These are phyloP conservation scores for Dryoscopus gambensis DNA, from an alignment of 2,113 vertebrate genomes.

Conservation along the genomic window DNA sequence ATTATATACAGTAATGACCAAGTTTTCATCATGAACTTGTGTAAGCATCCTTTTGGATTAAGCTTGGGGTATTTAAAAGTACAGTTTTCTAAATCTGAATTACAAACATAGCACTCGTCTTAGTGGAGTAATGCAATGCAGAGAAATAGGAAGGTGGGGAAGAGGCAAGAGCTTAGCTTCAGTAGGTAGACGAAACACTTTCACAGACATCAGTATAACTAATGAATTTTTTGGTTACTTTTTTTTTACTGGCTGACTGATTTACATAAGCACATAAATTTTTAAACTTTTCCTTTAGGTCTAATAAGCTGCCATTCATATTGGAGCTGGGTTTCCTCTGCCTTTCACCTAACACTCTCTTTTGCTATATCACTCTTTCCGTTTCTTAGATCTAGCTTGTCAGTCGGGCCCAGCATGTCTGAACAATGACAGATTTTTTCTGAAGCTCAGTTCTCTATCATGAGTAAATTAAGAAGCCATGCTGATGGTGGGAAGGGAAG, in stretches of 20 bases:
- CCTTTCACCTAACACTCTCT: background rate
- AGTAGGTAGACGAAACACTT: background rate
- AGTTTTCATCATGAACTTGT: background rate
- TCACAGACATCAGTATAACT: background rate
- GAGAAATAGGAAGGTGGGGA: background rate
- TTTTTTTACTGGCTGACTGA: background rate
- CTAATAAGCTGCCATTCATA: background rate
- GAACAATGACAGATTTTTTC: background rate
- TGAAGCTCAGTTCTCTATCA: background rate
- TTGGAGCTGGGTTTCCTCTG: background rate
- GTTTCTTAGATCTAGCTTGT: background rate
- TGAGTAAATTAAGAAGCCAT: background rate
- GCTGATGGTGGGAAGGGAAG: background rate
- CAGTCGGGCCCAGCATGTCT: background rate
- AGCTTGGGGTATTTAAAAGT: background rate
- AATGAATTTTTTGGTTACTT: background rate
- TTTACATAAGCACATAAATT: background rate
- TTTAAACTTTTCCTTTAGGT: background rate
- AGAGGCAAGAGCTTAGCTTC: background rate
- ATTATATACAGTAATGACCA: background rate
- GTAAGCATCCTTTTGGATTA: background rate
- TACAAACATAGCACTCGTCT: background rate
- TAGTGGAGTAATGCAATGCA: background rate
- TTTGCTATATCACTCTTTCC: background rate
- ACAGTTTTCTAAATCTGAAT: background rate